Conservation (phyloP, 2,888 invertebrate species). For the Pherbina coryleti region DNA sequence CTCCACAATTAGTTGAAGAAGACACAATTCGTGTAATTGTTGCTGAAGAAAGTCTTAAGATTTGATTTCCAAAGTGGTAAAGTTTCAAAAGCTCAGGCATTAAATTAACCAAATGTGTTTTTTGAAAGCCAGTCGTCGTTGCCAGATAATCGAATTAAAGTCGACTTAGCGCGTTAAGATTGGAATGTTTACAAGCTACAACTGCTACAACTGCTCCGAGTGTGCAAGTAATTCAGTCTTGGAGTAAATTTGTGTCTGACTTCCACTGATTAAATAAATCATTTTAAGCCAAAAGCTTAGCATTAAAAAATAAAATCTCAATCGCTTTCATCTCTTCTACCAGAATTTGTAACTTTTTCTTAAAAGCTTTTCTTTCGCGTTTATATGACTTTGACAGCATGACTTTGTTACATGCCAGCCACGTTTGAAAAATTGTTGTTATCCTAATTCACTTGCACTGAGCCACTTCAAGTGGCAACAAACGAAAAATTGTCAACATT, state of each 20-base stretch:
- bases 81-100: neutral
- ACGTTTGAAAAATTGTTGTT: too few species aligned
- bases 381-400: neutral
- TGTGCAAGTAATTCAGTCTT: too few species aligned
- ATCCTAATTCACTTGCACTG: too few species aligned
- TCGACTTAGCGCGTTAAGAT: too few species aligned
- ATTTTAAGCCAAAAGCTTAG: neutral
- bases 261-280: neutral
- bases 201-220: too few species aligned
- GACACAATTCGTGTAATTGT: neutral
- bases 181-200: too few species aligned
- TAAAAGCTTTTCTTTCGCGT: too few species aligned
- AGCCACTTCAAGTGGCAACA: neutral
- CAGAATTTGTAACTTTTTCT: too few species aligned
- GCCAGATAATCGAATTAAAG: neutral
- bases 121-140: neutral
- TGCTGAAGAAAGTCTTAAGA: neutral
- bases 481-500: slow-evolving; percentile 10
- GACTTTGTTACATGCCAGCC: too few species aligned
- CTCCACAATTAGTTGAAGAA: neutral
- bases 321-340: too few species aligned
- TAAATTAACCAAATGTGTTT: neutral
- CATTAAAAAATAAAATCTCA: neutral
- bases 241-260: neutral
- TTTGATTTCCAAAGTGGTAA: neutral